Evolutionary conservation across 2,888 invertebrate genomes (phyloP), one percentile per base, ranked within the genome.

Genomic region (Monochamus alternatus): DNA sequence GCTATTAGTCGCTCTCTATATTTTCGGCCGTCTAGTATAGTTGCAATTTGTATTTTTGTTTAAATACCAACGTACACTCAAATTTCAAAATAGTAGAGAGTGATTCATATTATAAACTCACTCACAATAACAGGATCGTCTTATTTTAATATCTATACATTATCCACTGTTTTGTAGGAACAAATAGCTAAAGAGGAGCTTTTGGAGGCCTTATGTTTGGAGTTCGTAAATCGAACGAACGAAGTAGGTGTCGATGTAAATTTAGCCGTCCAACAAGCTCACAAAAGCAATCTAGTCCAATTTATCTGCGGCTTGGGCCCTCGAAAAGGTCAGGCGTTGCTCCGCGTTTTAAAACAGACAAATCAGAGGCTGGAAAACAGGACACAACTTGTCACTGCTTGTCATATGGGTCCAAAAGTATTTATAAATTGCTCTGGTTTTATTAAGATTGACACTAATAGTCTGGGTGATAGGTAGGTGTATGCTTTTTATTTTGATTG

Each of bases 401-500:
- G 98, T 87, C 97, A 98, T 86, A 96, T 99, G 96, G 99, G 99
- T 0, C 98, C 98, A 0, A 86, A 86, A 78, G 97, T 99, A 0
- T 99, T 99, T 87, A 97, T 99, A 81, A 99, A 99, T 88, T 98
- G 98, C 90, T 98, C 99, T 8, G 99, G 99, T 38, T 99, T 99
- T 87, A 97, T 99, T 74, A 98, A 97, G 90, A 99, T 99, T 80
- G 99, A 99, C 85, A 98, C 98, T 0, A 97, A 95, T 86, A 97
- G 98, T 78, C 90, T 98, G 63, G 98, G 97, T 2, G 98, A 98
- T 85, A 94, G 90, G 86, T 86, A 78, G 77, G 74, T 71, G 9
- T 62, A 3, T 62, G 58, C 47, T 52, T 64, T 65, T 31, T 30
- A 14, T 22, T 7, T 3, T 44, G 8, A 43, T 9, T 43, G 38